Base-by-base conservation (phyloP, 2,797 vertebrate species). In the Lithobates sylvaticus region DNA sequence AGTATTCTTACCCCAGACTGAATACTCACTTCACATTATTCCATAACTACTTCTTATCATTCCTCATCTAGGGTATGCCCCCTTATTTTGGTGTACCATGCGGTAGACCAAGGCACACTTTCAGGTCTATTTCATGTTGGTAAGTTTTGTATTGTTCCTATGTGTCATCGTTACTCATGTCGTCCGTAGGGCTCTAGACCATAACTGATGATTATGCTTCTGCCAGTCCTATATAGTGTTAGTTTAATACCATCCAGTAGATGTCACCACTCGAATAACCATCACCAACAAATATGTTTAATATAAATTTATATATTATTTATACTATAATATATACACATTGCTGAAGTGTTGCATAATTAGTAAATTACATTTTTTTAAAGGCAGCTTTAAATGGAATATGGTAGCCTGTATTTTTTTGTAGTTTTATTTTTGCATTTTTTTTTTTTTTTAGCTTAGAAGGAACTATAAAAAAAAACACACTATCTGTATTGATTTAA, bases 181-280 rank as follows among this genome's bases (percentile, higher is more conserved):
- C n/a, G n/a, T n/a, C n/a, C n/a, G n/a, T n/a, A n/a, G n/a, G n/a
- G n/a, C n/a, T n/a, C n/a, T n/a, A n/a, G n/a, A n/a, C n/a, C n/a
- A n/a, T n/a, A n/a, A 8, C 54, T 9, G 21, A 8, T 8, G 21
- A 61, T n/a, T 61, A 23, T 23, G 7, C 54, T 76, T 54, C 65
- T 72, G 34, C 26, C 18, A 50, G 50, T 65, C 58, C 47, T 44
- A 71, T 13, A 42, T 27, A 42, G 68, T 83, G 75, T 78, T 54
- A 83, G 26, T 78, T 68, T 83, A 74, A 73, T 83, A 70, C 68
- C 39, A 34, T 83, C 85, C 85, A 87, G 80, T 72, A 87, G 85
- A 78, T 87, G 85, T 87, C 85, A 16, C 85, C 81, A 87, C 85
- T 72, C 65, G 34, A 81, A 87, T 83, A 83, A 78, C 75, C 83